Evolutionary conservation across 1,140 invertebrate species (phyloP).

Genomic region (Bombus waltoni): DNA sequence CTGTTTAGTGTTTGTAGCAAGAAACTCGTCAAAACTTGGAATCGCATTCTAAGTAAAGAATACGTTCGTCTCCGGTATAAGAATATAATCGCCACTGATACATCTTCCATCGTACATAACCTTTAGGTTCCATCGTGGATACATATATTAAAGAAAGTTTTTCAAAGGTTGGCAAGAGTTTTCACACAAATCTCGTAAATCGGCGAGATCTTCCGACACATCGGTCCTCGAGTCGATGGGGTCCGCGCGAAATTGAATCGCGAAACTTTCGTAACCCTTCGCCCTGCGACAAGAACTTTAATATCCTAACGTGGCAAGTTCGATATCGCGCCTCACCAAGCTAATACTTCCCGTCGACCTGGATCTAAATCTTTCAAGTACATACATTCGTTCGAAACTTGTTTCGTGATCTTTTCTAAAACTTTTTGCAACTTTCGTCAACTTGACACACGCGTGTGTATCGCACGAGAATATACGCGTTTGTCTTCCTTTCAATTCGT

Average conservation of each 20-base stretch:
- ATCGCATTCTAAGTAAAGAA: no score
- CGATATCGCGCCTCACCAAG: conserved; percentile 25
- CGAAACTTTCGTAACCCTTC: conserved; percentile 45
- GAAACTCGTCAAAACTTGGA: no score
- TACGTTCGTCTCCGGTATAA: no score
- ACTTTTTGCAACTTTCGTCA: neutral
- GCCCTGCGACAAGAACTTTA: conserved; percentile 46
- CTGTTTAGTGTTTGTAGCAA: no score
- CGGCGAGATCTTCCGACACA: neutral
- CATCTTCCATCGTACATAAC: neutral
- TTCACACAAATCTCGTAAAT: conserved; percentile 38
- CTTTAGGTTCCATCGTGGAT: neutral
- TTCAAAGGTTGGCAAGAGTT: neutral
- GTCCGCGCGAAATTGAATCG: conserved; percentile 32
- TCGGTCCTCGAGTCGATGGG: neutral
- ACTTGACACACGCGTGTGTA: neutral
- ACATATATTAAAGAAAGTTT: conserved; percentile 18
- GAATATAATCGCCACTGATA: neutral
- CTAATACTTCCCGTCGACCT: conserved; percentile 48
- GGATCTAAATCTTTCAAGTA: conserved; percentile 16
- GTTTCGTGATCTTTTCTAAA: neutral
- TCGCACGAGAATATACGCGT: neutral
- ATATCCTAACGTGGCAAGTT: conserved; percentile 42
- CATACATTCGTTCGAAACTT: conserved; percentile 16
- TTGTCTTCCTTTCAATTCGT: neutral